Evolutionary conservation across 1,140 invertebrate species (phyloP).

Genomic region (Drosophila eugracilis): DNA sequence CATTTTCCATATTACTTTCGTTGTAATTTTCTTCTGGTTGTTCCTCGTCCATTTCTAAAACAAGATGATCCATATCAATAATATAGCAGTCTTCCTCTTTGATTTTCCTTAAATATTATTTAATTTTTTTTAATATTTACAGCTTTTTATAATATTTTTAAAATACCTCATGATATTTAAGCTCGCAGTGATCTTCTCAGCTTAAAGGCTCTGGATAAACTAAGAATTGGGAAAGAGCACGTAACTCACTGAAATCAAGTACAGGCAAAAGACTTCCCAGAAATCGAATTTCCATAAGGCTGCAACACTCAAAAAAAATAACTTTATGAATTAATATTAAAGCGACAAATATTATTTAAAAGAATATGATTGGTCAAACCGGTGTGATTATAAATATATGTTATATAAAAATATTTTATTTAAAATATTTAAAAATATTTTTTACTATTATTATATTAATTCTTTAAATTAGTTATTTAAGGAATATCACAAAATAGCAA

Average conservation of each 20-base stretch:
- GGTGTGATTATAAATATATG: no score
- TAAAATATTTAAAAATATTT: no score
- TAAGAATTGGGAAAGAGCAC: conserved; percentile 7
- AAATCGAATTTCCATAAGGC: conserved; percentile 2
- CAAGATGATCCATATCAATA: no score
- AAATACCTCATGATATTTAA: conserved; percentile 19
- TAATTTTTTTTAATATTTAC: no score
- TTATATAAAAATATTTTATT: no score
- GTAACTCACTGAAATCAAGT: neutral
- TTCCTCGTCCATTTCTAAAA: conserved; percentile 5
- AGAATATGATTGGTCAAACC: no score
- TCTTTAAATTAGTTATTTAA: no score
- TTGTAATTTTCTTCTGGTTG: neutral
- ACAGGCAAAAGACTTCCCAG: neutral
- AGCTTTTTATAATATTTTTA: no score
- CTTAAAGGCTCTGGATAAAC: conserved; percentile 33
- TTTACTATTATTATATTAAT: no score
- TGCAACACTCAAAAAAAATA: neutral
- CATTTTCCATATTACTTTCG: neutral
- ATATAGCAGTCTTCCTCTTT: conserved; percentile 7
- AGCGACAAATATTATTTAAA: no score
- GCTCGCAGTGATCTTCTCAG: conserved; percentile 13
- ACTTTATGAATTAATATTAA: no score
- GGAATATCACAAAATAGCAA: no score
- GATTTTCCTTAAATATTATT: conserved; percentile 33